Conservation (phyloP, 92 coral and sea anemone species). For the Porites cylindrica region DNA sequence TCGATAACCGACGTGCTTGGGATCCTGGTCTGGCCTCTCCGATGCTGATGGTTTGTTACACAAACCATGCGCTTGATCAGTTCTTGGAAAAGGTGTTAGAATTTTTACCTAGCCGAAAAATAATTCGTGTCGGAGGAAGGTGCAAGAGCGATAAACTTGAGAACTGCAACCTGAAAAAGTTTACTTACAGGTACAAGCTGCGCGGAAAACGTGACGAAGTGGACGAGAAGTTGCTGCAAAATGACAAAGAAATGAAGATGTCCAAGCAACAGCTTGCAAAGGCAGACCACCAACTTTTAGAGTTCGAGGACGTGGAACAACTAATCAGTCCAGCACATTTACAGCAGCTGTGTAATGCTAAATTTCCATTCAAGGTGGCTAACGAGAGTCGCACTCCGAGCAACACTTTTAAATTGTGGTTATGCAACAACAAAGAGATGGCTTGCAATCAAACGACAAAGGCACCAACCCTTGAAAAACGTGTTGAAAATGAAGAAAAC, state of each 20-base stretch:
- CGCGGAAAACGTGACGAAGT: neutral
- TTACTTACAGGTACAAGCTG: neutral
- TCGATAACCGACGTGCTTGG: conserved; percentile 50
- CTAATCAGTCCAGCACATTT: conserved; percentile 21
- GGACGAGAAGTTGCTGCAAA: neutral
- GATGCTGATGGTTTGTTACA: conserved; percentile 87
- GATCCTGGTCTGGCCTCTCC: conserved; percentile 52
- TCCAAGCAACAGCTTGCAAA: conserved; percentile 13
- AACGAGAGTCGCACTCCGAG: conserved; percentile 1
- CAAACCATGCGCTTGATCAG: conserved; percentile 87
- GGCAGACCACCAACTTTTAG: neutral
- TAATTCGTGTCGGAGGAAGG: conserved; percentile 81
- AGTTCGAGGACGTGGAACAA: conserved; percentile 35
- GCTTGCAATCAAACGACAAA: neutral
- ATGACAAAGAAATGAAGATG: conserved; percentile 2
- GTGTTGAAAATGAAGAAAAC: neutral
- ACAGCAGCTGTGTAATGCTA: conserved; percentile 37
- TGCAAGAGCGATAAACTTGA: conserved; percentile 67
- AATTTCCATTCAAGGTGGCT: neutral
- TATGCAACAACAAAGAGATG: conserved; percentile 16
- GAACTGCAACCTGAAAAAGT: conserved; percentile 50
- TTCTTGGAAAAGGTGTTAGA: conserved; percentile 76
- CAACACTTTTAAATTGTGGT: conserved; percentile 18
- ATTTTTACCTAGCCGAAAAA: conserved; percentile 37
- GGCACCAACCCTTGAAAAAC: neutral